Conservation (phyloP, 2,113 vertebrate genomes). For the Probosciger aterrimus region DNA sequence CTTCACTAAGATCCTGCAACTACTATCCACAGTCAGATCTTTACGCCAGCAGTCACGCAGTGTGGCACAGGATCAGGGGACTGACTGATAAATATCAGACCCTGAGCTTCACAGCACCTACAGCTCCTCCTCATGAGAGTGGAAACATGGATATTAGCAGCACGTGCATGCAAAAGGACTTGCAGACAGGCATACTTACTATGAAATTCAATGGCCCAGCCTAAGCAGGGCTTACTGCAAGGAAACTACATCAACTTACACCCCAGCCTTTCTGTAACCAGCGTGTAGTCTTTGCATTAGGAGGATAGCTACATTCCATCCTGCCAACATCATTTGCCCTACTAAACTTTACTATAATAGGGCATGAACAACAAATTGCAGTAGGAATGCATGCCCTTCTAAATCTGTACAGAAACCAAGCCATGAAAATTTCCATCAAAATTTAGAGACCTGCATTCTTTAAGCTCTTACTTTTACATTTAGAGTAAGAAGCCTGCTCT, state of each 20-base stretch:
- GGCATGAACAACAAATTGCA: not conserved
- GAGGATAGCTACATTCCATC: not conserved
- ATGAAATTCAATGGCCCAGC: not conserved
- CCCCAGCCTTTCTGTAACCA: not conserved
- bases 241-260: not conserved
- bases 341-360: not conserved
- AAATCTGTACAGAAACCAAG: not conserved
- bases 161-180: not conserved
- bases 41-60: not conserved
- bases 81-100: not conserved
- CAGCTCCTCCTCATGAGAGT: not conserved
- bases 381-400: not conserved
- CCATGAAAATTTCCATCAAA: not conserved
- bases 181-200: not conserved
- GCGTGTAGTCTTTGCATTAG: not conserved
- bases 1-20: not conserved
- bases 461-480: not conserved
- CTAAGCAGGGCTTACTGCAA: not conserved
- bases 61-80: not conserved
- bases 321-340: not conserved
- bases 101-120: not conserved
- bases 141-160: not conserved
- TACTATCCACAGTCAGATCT: not conserved
- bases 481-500: not conserved
- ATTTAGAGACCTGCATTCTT: not conserved